These are phyloP conservation scores for Barnardius zonarius DNA, from an alignment of 2,113 vertebrate genomes.

Conservation along the genomic window DNA sequence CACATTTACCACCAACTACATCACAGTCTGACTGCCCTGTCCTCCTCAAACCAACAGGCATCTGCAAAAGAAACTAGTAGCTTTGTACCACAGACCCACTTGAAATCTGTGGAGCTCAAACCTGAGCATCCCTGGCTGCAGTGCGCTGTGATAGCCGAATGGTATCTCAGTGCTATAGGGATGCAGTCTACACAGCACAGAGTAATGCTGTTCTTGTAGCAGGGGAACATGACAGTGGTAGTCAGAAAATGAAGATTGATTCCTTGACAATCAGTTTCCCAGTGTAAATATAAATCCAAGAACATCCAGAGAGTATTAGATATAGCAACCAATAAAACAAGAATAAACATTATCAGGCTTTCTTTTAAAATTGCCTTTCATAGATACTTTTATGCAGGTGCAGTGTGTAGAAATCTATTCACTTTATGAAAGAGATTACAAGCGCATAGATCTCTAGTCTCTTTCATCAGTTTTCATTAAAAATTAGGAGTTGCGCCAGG, in stretches of 20 bases:
- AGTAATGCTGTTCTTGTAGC: neutral
- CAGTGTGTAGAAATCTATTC: neutral
- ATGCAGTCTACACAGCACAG: fast-evolving
- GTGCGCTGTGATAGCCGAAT: fast-evolving
- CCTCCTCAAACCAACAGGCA: neutral
- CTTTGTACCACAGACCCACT: neutral
- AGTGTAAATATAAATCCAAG: neutral
- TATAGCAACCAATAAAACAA: neutral
- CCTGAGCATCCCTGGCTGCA: neutral
- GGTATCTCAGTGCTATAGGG: neutral
- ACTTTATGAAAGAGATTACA: neutral
- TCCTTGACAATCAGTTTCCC: neutral
- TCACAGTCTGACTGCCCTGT: neutral
- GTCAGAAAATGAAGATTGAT: neutral
- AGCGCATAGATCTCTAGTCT: neutral
- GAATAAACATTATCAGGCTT: neutral
- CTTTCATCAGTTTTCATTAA: constrained; percentile 55
- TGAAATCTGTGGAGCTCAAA: neutral
- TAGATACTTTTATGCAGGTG: neutral
- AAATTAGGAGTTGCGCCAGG: neutral
- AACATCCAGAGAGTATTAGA: neutral
- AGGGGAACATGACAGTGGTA: too few species aligned
- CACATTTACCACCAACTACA: neutral
- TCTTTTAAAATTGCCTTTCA: neutral
- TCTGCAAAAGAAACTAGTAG: fast-evolving